phyloP scores from a whole-genome alignment of 92 coral and sea anemone genomes.

The Parazoanthus darwini region DNA sequence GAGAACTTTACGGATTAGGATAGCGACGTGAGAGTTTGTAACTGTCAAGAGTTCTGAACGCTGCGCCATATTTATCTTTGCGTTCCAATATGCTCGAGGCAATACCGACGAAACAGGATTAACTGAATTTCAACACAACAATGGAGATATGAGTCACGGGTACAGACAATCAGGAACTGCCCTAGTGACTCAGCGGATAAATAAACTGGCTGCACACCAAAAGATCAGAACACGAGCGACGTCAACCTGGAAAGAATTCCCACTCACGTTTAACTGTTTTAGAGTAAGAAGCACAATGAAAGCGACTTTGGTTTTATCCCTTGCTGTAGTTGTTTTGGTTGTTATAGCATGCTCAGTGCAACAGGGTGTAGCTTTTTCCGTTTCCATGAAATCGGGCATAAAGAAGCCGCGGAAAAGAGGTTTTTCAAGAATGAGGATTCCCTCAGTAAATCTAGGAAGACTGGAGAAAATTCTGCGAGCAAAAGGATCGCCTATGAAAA shows the following conservation, averaged over 20 bases:
- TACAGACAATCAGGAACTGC: not conserved
- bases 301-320: not conserved
- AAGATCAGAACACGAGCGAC: not conserved
- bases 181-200: no score
- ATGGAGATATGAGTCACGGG: not conserved
- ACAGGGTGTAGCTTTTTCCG: not conserved
- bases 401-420: not conserved
- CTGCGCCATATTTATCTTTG: no score
- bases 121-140: not conserved
- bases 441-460: not conserved
- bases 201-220: not conserved
- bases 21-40: no score
- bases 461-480: not conserved
- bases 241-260: not conserved
- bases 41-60: no score
- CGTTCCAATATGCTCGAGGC: no score
- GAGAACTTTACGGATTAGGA: no score
- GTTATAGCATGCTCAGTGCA: not conserved
- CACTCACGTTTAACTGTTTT: no score
- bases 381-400: not conserved
- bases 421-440: not conserved
- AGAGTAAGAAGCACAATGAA: not conserved
- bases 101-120: no score
- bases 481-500: not conserved
- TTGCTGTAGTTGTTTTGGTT: not conserved